These are phyloP conservation scores for Eidolon helvum DNA, from an alignment of 2,113 vertebrate genomes.

Conservation along the genomic window DNA sequence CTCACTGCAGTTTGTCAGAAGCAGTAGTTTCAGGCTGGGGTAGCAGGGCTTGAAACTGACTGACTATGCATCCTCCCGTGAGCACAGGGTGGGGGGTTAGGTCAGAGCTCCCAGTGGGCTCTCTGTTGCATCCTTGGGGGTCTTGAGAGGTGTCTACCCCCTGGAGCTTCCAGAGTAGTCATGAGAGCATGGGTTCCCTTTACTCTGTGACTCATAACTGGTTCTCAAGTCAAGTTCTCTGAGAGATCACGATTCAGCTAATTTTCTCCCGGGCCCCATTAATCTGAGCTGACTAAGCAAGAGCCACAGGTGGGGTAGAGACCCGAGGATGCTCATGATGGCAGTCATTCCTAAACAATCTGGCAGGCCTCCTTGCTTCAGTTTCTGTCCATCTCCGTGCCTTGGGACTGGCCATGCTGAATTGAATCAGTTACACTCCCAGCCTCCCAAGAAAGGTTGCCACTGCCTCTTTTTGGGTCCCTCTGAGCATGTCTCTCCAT, in stretches of 20 bases:
- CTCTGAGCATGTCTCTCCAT: neutral
- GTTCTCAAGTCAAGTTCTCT: constrained; percentile 52
- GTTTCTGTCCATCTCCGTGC: neutral
- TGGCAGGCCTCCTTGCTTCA: neutral
- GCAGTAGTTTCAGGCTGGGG: neutral
- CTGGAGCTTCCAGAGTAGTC: constrained; percentile 18
- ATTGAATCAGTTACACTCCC: neutral
- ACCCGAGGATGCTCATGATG: constrained; percentile 17
- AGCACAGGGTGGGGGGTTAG: neutral
- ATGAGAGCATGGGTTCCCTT: constrained; percentile 40
- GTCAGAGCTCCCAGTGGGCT: neutral
- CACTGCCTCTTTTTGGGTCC: neutral
- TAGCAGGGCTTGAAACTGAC: neutral
- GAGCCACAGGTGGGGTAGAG: constrained; percentile 67
- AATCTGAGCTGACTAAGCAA: constrained; percentile 77
- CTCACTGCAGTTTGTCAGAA: constrained; percentile 4
- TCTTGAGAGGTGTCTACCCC: neutral
- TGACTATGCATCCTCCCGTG: neutral
- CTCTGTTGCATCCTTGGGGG: neutral
- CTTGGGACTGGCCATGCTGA: neutral
- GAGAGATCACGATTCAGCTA: constrained; percentile 76
- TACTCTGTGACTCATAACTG: constrained; percentile 69
- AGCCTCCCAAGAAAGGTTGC: neutral
- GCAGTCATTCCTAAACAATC: constrained; percentile 30
- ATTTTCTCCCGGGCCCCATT: constrained; percentile 69